These are phyloP conservation scores for Panagrolaimus sp. DNA, from an alignment of 1,140 invertebrate genomes.

Conservation along the genomic window DNA sequence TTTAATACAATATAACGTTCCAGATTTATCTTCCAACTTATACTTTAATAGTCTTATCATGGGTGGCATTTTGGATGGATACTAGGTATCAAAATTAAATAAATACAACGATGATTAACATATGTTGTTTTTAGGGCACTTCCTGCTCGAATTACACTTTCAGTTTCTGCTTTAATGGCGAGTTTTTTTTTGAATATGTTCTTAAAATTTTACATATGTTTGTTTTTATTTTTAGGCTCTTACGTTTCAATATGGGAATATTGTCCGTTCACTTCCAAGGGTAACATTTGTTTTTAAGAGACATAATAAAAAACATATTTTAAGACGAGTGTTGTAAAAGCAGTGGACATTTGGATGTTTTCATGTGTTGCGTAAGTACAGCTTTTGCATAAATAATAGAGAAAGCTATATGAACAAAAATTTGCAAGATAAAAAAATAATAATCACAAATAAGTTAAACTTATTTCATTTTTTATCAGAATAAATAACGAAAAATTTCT, in stretches of 20 bases:
- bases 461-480: no score
- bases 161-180: constrained; percentile 34
- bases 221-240: constrained; percentile 31
- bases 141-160: constrained; percentile 48
- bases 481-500: no score
- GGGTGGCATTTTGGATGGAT: constrained; percentile 58
- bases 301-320: neutral
- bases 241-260: no score
- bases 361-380: constrained; percentile 48
- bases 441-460: neutral
- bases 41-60: constrained; percentile 49
- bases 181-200: neutral
- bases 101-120: no score
- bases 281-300: constrained; percentile 21
- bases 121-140: constrained; percentile 33
- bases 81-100: constrained; percentile 16
- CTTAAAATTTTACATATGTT: neutral
- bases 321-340: constrained; percentile 51
- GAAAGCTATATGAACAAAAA: neutral
- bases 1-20: constrained; percentile 25
- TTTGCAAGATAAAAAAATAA: neutral
- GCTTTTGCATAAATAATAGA: no score
- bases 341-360: constrained; percentile 57
- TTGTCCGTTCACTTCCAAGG: constrained; percentile 50
- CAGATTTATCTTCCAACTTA: constrained; percentile 58